Evolutionary conservation across 2,113 vertebrate genomes (phyloP).

Genomic region (Cepphus grylle): DNA sequence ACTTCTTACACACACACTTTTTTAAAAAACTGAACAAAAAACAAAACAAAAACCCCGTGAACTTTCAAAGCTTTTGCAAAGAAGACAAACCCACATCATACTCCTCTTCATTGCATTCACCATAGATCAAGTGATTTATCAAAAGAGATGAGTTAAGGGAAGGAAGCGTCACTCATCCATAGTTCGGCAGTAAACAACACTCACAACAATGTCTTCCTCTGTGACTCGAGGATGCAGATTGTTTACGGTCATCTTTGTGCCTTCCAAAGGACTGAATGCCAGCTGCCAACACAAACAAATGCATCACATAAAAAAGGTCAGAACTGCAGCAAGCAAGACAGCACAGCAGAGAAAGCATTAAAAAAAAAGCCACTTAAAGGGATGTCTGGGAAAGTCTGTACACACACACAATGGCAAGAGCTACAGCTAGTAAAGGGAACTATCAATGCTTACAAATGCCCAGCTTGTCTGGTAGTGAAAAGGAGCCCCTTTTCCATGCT

Average conservation of each 20-base stretch:
- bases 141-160: not conserved
- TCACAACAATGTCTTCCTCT: slow-evolving; percentile 97
- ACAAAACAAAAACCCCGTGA: not conserved
- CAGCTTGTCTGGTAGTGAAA: not conserved
- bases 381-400: not conserved
- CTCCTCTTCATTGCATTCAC: not conserved
- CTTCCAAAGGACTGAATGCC: slow-evolving; percentile 90
- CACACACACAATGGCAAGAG: not conserved
- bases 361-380: not conserved
- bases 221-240: slow-evolving; percentile 96
- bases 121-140: not conserved
- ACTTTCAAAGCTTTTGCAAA: not conserved
- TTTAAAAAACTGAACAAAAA: not conserved
- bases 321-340: not conserved
- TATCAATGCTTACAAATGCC: not conserved
- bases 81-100: not conserved
- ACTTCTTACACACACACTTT: not conserved
- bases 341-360: not conserved
- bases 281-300: slow-evolving; percentile 74
- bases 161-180: not conserved
- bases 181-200: slow-evolving; percentile 12
- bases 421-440: not conserved
- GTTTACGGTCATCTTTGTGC: slow-evolving; percentile 97
- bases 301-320: not conserved
- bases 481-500: not conserved